These are phyloP conservation scores for Clunio marinus DNA, from an alignment of 2,888 invertebrate genomes.

Conservation along the genomic window DNA sequence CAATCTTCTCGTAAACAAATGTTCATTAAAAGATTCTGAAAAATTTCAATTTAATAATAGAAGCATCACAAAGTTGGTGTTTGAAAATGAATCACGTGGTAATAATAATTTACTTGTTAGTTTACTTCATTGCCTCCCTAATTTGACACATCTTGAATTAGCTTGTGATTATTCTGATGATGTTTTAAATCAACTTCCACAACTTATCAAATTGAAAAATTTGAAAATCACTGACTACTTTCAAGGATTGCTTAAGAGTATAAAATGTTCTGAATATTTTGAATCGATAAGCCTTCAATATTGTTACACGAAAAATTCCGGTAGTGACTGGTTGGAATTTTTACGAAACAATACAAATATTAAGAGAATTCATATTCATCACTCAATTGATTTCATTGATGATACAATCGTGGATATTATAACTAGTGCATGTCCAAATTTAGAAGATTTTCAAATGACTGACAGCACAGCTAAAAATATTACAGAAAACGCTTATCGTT, in stretches of 20 bases:
- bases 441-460: slow-evolving; percentile 28
- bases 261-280: slow-evolving; percentile 12
- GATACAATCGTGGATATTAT: slow-evolving; percentile 28
- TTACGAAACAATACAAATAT: slow-evolving; percentile 19
- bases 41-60: slow-evolving; percentile 1
- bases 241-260: slow-evolving; percentile 20
- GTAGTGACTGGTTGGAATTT: slow-evolving; percentile 18
- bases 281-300: slow-evolving; percentile 29
- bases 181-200: background rate
- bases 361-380: slow-evolving; percentile 23
- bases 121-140: slow-evolving; percentile 3
- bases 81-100: slow-evolving; percentile 27
- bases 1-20: slow-evolving; percentile 35
- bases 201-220: background rate
- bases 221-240: slow-evolving; percentile 23
- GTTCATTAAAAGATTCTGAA: slow-evolving; percentile 12
- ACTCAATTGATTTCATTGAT: slow-evolving; percentile 33
- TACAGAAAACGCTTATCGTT: background rate
- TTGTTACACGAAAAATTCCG: slow-evolving; percentile 27
- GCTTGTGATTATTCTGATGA: slow-evolving; percentile 22
- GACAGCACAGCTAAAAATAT: slow-evolving; percentile 23
- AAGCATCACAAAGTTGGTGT: background rate
- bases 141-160: slow-evolving; percentile 14
- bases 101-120: slow-evolving; percentile 18
- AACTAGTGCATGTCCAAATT: background rate